Conservation (phyloP, 2,797 vertebrate genomes). For the Danionella dracula region DNA sequence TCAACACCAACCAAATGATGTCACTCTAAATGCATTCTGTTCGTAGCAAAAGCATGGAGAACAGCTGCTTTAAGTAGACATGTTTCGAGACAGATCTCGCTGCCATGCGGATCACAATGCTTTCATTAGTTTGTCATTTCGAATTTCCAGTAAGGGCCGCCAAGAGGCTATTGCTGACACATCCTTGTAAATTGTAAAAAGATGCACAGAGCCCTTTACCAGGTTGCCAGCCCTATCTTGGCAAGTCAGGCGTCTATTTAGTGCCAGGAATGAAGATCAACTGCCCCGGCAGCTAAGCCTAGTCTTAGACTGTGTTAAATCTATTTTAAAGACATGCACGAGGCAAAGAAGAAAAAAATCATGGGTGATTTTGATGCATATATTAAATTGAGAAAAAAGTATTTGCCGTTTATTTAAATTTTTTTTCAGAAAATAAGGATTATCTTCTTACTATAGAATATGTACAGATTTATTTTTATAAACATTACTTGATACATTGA, state of each 20-base stretch:
- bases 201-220: slow-evolving; percentile 53
- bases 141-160: slow-evolving; percentile 66
- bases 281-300: slow-evolving; percentile 52
- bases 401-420: too few relatives aligned
- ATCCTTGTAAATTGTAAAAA: slow-evolving; percentile 70
- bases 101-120: slow-evolving; percentile 59
- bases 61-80: slow-evolving; percentile 78
- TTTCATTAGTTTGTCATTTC: slow-evolving; percentile 62
- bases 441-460: too few relatives aligned
- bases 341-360: too few relatives aligned
- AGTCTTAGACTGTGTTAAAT: not conserved
- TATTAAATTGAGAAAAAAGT: too few relatives aligned
- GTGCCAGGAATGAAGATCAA: slow-evolving; percentile 61
- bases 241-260: slow-evolving; percentile 42
- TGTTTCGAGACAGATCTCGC: slow-evolving; percentile 58
- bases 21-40: slow-evolving; percentile 73
- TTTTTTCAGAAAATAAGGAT: too few relatives aligned
- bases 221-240: slow-evolving; percentile 51
- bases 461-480: too few relatives aligned
- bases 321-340: not conserved
- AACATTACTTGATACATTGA: too few relatives aligned
- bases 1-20: slow-evolving; percentile 70
- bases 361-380: too few relatives aligned
- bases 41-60: slow-evolving; percentile 65
- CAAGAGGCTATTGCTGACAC: slow-evolving; percentile 71